Percentiles rank a stretch among this genome's conserved stretches.
These are phyloP conservation scores for Notechis scutatus DNA, from an alignment of 2,113 vertebrate genomes.

Conservation along the genomic window DNA sequence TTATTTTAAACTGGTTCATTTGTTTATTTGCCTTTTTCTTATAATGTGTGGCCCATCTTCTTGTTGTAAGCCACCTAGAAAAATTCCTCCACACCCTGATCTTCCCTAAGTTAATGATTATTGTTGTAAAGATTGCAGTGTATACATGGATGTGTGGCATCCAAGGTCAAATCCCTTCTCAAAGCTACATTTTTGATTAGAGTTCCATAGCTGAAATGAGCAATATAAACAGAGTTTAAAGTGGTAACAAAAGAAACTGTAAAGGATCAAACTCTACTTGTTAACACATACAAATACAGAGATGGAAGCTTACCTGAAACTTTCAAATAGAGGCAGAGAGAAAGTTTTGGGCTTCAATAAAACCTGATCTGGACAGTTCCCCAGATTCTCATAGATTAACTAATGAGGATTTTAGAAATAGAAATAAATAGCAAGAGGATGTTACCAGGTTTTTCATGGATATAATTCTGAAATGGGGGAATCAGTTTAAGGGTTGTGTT, in stretches of 20 bases:
- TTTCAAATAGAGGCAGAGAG: not conserved
- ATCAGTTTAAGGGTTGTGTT: not conserved
- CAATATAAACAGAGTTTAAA: not conserved
- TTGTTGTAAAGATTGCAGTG: not conserved
- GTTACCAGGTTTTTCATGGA: not conserved
- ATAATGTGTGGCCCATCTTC: not conserved
- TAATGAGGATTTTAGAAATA: not conserved
- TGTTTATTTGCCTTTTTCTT: not conserved
- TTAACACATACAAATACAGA: not conserved
- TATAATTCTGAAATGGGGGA: not conserved
- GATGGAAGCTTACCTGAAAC: not conserved
- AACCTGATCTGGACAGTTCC: not conserved
- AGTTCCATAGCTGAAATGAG: no score
- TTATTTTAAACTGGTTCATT: not conserved
- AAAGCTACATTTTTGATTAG: not conserved
- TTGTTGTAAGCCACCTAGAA: not conserved
- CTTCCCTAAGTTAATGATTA: not conserved
- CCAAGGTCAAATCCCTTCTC: not conserved
- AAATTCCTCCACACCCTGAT: not conserved
- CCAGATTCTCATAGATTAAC: not conserved
- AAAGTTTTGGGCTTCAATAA: not conserved
- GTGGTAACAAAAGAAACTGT: not conserved
- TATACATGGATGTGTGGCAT: no score
- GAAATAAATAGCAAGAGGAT: not conserved
- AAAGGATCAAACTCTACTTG: not conserved